Evolutionary conservation across 2,888 invertebrate genomes (phyloP), one percentile per base, ranked within the genome.

Genomic region (Melipona bicolor): DNA sequence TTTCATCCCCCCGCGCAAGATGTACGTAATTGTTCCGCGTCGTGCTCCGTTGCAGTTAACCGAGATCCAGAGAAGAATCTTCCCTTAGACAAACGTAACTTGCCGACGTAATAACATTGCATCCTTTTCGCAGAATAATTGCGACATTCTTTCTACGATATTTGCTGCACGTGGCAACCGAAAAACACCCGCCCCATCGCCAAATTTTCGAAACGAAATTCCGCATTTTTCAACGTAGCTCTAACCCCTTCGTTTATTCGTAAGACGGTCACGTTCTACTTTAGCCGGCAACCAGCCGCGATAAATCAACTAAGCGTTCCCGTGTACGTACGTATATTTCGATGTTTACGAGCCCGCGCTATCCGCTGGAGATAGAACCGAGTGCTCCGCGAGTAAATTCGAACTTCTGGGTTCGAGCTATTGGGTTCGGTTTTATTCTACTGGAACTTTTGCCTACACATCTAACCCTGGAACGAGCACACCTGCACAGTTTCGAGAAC

Each of bases 181-280:
- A 32, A 74, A 77, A 81, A 59, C 54, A 67, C 50, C 43, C 32
- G 15, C n/a, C 0, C 32, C 50, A 21, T 24, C n/a, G 52, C 50
- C 13, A 36, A 49, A 9, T 43, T 24, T 61, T n/a, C 61, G 65
- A 3, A n/a, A 49, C 52, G 56, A 78, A 78, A 72, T 56, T 11
- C 43, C 43, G n/a, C 52, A 15, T 64, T 13, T 62, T 32, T 17
- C 27, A 24, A 32, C n/a, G 32, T 69, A 64, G 24, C 50, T 67
- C 65, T 67, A 52, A 43, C 43, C n/a, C 5, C 19, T n/a, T 56
- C 76, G 50, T 78, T 72, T 83, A 85, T 79, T 85, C 75, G 83
- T 65, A 83, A 77, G 74, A 73, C 73, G 83, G 76, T 86, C 84
- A 81, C 79, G 74, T 81, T 81, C 64, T 71, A 81, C 68, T 81